phyloP scores from a whole-genome alignment of 2,888 invertebrate species.

The Thecophora atra region DNA sequence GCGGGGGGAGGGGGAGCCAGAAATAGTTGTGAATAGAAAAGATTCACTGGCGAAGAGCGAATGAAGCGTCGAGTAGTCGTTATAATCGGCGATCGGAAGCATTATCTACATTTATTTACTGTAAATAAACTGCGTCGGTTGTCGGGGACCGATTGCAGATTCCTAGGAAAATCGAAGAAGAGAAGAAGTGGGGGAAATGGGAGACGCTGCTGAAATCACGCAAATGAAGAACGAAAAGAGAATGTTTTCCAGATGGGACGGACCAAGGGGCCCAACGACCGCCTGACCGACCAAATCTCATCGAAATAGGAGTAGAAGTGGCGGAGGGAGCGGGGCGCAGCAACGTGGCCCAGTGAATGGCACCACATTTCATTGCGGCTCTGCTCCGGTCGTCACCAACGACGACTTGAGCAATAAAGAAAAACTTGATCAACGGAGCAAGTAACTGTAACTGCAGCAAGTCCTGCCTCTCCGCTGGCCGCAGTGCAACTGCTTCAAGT shows the following conservation, averaged over 20 bases:
- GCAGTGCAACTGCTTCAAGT: conserved; percentile 13
- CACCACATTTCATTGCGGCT: conserved; percentile 11
- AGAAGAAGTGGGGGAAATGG: neutral
- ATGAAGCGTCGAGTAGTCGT: conserved; percentile 17
- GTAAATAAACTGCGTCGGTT: conserved; percentile 16
- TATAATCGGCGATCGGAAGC: neutral
- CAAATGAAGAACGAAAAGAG: conserved; percentile 22
- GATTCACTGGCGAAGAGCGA: neutral
- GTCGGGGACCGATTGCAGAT: neutral
- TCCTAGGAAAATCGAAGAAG: neutral
- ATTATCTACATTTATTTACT: conserved; percentile 27
- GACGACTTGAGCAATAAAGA: neutral
- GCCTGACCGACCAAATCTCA: conserved; percentile 14
- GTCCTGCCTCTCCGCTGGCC: conserved; percentile 31
- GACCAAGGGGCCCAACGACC: neutral
- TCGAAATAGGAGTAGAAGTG: conserved; percentile 29
- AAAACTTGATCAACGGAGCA: conserved; percentile 1
- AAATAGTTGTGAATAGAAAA: conserved; percentile 26
- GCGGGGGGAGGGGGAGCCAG: conserved; percentile 33
- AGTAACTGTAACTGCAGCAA: conserved; percentile 37
- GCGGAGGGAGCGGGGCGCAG: conserved; percentile 1
- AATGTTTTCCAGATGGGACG: conserved; percentile 12
- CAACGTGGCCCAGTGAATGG: conserved; percentile 34
- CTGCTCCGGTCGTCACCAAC: neutral
- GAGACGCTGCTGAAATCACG: neutral